Conservation (phyloP, 2,113 vertebrate genomes). For the Labeo catla region DNA sequence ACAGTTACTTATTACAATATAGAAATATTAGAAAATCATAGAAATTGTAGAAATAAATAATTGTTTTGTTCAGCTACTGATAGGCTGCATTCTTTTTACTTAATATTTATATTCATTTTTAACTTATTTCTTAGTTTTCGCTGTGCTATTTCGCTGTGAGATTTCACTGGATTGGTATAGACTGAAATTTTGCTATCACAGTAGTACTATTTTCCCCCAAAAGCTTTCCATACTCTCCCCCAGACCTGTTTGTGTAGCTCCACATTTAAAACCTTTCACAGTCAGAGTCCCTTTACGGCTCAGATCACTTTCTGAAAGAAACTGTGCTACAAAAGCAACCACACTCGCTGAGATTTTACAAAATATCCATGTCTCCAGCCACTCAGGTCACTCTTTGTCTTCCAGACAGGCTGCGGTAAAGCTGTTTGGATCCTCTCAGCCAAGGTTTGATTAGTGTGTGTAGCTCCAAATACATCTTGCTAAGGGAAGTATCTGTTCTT, state of each 20-base stretch:
- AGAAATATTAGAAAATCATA: too few species aligned
- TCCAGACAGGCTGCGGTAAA: conserved; percentile 10
- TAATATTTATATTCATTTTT: too few species aligned
- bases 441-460: conserved; percentile 27
- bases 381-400: conserved; percentile 22
- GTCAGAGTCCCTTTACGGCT: not conserved
- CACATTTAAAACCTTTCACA: not conserved
- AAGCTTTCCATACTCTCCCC: not conserved
- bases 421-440: conserved; percentile 25
- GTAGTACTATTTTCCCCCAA: not conserved
- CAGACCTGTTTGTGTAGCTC: not conserved
- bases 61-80: not conserved
- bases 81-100: not conserved
- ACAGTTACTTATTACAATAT: too few species aligned
- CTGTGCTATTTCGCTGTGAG: not conserved
- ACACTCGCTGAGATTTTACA: conserved; percentile 19
- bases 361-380: conserved; percentile 16
- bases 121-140: not conserved
- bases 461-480: not conserved
- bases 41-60: too few species aligned
- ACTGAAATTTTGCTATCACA: not conserved
- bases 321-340: not conserved
- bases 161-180: not conserved
- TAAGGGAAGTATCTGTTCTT: not conserved
- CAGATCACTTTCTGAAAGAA: not conserved